Conservation (phyloP, 2,113 vertebrate species). For the Antennarius striatus region DNA sequence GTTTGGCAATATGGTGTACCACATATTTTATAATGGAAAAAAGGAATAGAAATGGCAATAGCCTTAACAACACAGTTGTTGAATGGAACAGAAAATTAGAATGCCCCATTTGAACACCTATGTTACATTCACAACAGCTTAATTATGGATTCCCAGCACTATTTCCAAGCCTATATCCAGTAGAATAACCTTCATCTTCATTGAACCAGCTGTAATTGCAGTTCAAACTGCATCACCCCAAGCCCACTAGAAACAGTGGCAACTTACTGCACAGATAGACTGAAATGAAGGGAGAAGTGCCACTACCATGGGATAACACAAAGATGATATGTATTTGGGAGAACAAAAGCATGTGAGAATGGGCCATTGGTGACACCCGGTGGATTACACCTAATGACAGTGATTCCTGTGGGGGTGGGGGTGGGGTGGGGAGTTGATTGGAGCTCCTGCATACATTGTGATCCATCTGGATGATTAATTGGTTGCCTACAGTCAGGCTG, state of each 20-base stretch:
- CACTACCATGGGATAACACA: neutral
- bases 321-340: neutral
- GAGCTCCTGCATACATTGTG: conserved; percentile 1
- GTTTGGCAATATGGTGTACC: too few species aligned
- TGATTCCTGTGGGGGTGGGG: neutral
- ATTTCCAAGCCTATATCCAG: too few species aligned
- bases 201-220: too few species aligned
- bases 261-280: neutral
- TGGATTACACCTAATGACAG: conserved; percentile 10
- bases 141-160: neutral
- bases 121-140: neutral
- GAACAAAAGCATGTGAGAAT: conserved; percentile 7
- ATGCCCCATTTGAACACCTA: neutral
- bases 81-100: neutral
- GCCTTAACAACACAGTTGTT: too few species aligned
- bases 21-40: too few species aligned
- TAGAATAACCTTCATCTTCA: too few species aligned
- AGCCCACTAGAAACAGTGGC: too few species aligned
- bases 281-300: neutral
- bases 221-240: too few species aligned
- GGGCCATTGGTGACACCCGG: conserved; percentile 64
- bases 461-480: conserved; percentile 49
- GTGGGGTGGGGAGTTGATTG: neutral
- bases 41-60: too few species aligned
- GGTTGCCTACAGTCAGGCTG: neutral